These are phyloP conservation scores for Gerris lacustris DNA, from an alignment of 2,888 invertebrate genomes.

Conservation along the genomic window DNA sequence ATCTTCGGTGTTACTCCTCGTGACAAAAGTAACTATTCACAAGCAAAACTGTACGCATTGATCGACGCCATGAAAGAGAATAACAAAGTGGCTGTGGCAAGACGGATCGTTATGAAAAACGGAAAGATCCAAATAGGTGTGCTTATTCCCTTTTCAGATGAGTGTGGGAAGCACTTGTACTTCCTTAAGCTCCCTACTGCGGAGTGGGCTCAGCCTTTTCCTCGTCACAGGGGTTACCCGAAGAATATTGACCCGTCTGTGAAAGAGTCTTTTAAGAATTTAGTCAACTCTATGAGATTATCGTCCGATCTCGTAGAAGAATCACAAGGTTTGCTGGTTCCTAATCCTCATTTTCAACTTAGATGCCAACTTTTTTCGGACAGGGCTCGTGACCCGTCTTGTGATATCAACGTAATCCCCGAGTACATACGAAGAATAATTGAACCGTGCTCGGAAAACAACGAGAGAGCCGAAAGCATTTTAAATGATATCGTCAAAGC, in stretches of 20 bases:
- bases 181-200: conserved; percentile 21
- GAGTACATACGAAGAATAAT: background rate
- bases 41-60: conserved; percentile 20
- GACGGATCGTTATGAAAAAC: background rate
- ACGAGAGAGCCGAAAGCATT: no score
- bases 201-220: conserved; percentile 20
- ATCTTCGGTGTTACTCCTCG: conserved; percentile 18
- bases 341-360: conserved; percentile 16
- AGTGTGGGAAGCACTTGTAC: conserved; percentile 20
- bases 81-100: conserved; percentile 6
- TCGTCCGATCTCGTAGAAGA: conserved; percentile 15
- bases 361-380: conserved; percentile 15
- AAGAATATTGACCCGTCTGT: background rate
- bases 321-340: conserved; percentile 15
- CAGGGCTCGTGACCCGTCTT: conserved; percentile 7
- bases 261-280: background rate
- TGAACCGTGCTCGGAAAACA: background rate
- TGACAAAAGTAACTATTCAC: conserved; percentile 16
- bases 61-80: conserved; percentile 17
- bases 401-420: background rate
- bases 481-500: no score
- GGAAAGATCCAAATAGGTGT: conserved; percentile 7
- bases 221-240: conserved; percentile 4
- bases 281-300: conserved; percentile 1
- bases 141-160: conserved; percentile 6